A percentile compares a stretch with the other conserved stretches of the same genome.
These are phyloP conservation scores for Odocoileus virginianus DNA, from an alignment of 2,113 vertebrate genomes.

Conservation along the genomic window DNA sequence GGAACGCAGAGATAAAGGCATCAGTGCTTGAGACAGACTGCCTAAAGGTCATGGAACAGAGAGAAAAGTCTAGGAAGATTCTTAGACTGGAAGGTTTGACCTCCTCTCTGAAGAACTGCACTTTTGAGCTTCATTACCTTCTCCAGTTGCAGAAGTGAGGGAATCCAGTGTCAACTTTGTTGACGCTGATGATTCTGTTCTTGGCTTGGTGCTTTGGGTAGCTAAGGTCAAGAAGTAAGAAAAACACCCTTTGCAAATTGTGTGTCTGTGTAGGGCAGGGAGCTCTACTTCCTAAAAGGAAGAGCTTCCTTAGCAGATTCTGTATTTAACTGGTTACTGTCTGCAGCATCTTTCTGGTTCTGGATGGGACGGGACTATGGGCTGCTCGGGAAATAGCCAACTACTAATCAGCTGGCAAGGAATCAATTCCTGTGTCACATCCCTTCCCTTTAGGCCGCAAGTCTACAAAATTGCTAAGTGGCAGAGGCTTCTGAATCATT, in stretches of 20 bases:
- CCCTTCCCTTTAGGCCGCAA: background rate
- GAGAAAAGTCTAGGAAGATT: background rate
- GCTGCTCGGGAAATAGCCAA: background rate
- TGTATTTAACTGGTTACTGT: background rate
- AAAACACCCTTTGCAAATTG: background rate
- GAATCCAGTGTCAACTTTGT: background rate
- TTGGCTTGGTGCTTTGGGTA: background rate
- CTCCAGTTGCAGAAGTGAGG: background rate
- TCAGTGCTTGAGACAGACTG: background rate
- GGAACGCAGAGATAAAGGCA: fast-evolving
- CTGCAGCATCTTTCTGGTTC: background rate
- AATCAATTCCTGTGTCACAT: conserved; percentile 1
- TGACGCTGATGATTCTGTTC: background rate
- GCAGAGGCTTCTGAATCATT: conserved; percentile 22
- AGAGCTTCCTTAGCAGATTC: background rate
- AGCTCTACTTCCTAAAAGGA: background rate
- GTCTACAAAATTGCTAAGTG: conserved; percentile 44
- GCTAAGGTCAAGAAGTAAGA: background rate
- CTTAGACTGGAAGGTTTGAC: background rate
- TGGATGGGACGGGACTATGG: background rate
- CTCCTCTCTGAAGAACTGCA: background rate
- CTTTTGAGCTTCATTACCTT: background rate
- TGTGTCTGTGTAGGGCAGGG: no score
- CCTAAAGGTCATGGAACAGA: background rate
- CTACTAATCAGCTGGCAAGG: conserved; percentile 12